Evolutionary conservation across 92 coral and sea anemone genomes (phyloP), one percentile per base, ranked within the genome.

Genomic region (Epizoanthus stellaris): DNA sequence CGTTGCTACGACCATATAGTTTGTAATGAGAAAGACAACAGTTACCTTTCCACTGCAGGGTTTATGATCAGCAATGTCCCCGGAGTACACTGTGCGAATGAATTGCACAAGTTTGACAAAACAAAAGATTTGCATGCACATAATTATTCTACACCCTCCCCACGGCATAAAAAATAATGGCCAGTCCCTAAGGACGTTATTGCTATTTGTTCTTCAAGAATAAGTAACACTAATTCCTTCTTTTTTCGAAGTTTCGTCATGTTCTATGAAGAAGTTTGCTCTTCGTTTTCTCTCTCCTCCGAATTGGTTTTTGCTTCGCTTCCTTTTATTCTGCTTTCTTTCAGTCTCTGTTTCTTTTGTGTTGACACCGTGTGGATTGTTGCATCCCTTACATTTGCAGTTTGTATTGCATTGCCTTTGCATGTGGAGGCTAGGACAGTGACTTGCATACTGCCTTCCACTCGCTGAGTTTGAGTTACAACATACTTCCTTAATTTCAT

Each of bases 361-460:
- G 73, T 80, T 80, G 43, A 45, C 82, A 20, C 91, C 88, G 61
- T 75, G 58, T 21, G 82, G 68, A 87, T 90, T 90, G 19, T 68
- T 30, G 86, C 90, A 87, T 34, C 80, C 85, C 57, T 79, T 87
- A 57, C 90, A 90, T 64, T 90, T 90, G 57, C 90, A 82, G 56
- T 75, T 58, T 16, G 21, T 69, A 53, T 43, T 76, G 67, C 93
- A 90, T 70, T 62, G 66, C 63, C 69, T 71, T 70, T 61, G 15
- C 4, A n/a, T 58, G 53, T 68, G 71, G 5, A 90, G 85, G 76
- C 93, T 87, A 16, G 93, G 93, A 42, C 93, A 90, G 77, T 88
- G 80, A 19, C 88, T 66, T 39, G 90, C 67, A 30, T 90, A 90
- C 63, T 73, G 70, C 7, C 89, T 75, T 10, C 90, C 69, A 87